Conservation (phyloP, 1,140 invertebrate genomes). For the Gerris buenoi region DNA sequence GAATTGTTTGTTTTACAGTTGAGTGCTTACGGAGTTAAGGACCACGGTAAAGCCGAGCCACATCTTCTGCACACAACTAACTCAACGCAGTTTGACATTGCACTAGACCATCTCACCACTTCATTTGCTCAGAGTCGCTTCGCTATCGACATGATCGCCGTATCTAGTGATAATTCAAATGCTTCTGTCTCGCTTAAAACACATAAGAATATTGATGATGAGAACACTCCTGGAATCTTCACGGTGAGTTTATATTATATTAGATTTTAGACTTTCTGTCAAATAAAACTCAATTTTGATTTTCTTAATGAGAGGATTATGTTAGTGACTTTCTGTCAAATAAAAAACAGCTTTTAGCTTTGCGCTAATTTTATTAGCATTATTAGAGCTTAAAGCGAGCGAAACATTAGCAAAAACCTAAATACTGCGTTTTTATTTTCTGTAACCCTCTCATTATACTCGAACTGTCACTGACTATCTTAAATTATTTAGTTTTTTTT, state of each 20-base stretch:
- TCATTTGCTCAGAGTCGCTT: conserved; percentile 39
- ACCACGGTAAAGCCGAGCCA: conserved; percentile 37
- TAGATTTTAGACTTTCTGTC: conserved; percentile 4
- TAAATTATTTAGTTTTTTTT: too few species aligned
- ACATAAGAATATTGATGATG: conserved; percentile 47
- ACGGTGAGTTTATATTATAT: too few species aligned
- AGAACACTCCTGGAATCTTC: conserved; percentile 55
- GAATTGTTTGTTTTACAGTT: conserved; percentile 34
- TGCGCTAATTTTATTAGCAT: too few species aligned
- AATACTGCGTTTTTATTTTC: too few species aligned
- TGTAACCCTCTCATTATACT: too few species aligned
- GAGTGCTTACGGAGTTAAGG: conserved; percentile 35
- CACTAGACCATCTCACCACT: conserved; percentile 35
- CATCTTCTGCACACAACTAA: conserved; percentile 46
- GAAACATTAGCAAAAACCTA: too few species aligned
- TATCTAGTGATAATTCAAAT: conserved; percentile 30
- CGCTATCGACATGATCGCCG: conserved; percentile 39
- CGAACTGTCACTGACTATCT: too few species aligned
- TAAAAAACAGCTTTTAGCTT: too few species aligned
- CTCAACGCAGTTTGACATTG: conserved; percentile 43
- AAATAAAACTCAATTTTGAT: too few species aligned
- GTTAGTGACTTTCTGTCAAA: too few species aligned
- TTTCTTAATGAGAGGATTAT: too few species aligned
- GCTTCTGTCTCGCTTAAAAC: conserved; percentile 30
- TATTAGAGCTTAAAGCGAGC: too few species aligned